Percentiles rank a stretch among this genome's conserved stretches.
phyloP scores from a whole-genome alignment of 92 coral and sea anemone species.

The Siderastrea radians region DNA sequence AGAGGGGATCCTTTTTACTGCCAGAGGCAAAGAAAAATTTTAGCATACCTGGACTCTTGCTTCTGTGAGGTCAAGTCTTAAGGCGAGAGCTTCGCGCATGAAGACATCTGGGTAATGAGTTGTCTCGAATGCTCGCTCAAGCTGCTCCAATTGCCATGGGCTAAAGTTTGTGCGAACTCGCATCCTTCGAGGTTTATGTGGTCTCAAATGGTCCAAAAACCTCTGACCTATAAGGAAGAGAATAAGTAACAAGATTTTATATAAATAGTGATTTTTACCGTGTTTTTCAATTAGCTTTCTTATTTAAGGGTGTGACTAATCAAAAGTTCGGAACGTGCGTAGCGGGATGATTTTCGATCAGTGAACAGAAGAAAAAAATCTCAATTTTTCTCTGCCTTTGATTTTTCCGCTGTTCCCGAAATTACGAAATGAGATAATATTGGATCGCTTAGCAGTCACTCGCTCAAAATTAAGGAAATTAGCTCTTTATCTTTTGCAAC shows the following conservation, averaged over 20 bases:
- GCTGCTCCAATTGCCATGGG: constrained; percentile 98
- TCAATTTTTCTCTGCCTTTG: not conserved
- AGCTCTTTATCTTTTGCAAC: not conserved
- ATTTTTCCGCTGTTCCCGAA: not conserved
- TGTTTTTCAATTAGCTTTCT: not conserved
- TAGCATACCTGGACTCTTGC: constrained; percentile 95
- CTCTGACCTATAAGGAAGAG: constrained; percentile 74
- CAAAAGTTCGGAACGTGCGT: not conserved
- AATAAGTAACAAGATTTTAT: too few species aligned
- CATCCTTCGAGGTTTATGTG: constrained; percentile 95
- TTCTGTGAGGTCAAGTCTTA: constrained; percentile 95
- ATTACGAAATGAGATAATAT: not conserved
- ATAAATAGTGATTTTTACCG: not conserved
- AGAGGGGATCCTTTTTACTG: not conserved
- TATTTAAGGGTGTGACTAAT: constrained; percentile 11
- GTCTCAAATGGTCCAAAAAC: constrained; percentile 81
- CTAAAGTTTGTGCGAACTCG: constrained; percentile 96
- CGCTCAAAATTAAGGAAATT: not conserved
- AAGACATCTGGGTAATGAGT: constrained; percentile 99
- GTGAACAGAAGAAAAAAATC: not conserved
- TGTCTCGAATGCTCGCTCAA: constrained; percentile 95
- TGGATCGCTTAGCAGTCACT: not conserved
- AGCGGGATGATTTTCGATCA: too few species aligned
- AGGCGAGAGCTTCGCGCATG: constrained; percentile 97
- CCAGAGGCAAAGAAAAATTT: not conserved